Conservation (phyloP, 2,888 invertebrate genomes). For the Trichogramma dendrolimi region DNA sequence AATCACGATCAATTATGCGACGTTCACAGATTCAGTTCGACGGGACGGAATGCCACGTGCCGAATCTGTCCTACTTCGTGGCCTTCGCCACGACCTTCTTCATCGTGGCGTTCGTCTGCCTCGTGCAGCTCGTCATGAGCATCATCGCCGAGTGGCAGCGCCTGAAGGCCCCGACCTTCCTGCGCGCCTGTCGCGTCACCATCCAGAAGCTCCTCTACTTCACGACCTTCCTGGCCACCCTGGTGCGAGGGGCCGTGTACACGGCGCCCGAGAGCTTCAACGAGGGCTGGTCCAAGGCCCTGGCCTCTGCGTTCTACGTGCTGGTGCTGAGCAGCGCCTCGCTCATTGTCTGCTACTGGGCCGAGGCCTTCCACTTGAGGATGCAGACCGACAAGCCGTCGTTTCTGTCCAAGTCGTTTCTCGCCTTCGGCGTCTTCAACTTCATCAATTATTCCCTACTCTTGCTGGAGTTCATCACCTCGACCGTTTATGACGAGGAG, state of each 20-base stretch:
- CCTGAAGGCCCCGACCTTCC: conserved; percentile 76
- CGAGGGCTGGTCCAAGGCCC: conserved; percentile 80
- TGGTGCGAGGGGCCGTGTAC: conserved; percentile 83
- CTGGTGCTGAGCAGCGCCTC: conserved; percentile 84
- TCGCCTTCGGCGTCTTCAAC: conserved; percentile 86
- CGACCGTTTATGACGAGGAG: conserved; percentile 50
- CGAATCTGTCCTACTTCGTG: conserved; percentile 74
- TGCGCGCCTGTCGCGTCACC: conserved; percentile 79
- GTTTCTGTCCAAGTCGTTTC: conserved; percentile 86
- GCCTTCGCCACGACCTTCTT: conserved; percentile 67
- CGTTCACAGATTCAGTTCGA: conserved; percentile 63
- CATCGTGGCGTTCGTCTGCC: conserved; percentile 76
- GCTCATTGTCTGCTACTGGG: conserved; percentile 90
- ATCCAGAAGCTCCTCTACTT: conserved; percentile 87
- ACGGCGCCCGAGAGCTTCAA: conserved; percentile 81
- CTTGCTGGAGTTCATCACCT: conserved; percentile 67
- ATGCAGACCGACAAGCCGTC: conserved; percentile 83
- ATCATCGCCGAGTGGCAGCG: conserved; percentile 77
- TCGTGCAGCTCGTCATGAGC: conserved; percentile 80
- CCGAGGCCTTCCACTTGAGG: conserved; percentile 86
- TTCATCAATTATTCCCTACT: conserved; percentile 81
- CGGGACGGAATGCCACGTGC: conserved; percentile 77
- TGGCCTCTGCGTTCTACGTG: conserved; percentile 87
- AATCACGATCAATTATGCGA: conserved; percentile 11
- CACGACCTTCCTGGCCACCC: conserved; percentile 79